Conservation (phyloP, 2,797 vertebrate species). For the Pelochelys cantorii region DNA sequence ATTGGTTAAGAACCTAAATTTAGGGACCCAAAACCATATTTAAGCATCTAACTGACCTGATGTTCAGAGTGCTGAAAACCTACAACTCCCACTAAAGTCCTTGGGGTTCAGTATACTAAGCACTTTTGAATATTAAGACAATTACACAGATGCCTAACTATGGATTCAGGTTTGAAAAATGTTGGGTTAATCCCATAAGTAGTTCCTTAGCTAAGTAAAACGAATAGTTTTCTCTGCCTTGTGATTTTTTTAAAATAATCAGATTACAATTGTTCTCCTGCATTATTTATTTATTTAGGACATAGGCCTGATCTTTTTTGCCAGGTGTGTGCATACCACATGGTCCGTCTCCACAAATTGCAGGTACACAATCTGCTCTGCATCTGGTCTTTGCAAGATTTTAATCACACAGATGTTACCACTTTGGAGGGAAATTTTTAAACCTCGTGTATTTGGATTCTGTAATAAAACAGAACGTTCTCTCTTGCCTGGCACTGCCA, state of each 20-base stretch:
- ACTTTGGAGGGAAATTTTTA: background rate
- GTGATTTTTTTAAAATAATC: background rate
- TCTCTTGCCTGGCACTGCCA: background rate
- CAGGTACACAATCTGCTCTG: background rate
- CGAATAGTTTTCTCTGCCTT: background rate
- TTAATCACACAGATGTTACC: accelerated
- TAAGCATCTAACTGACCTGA: background rate
- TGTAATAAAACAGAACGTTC: background rate
- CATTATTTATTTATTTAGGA: background rate
- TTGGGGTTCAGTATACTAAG: background rate
- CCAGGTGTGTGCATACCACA: background rate
- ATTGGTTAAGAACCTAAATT: background rate
- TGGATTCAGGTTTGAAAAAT: background rate
- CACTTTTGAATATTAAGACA: background rate
- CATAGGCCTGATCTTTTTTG: background rate
- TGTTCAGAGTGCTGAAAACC: background rate
- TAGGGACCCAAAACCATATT: background rate
- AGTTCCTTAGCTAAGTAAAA: conserved; percentile 1
- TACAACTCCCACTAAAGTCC: background rate
- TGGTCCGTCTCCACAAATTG: background rate
- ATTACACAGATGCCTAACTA: background rate
- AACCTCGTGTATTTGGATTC: background rate
- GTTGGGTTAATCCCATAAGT: background rate
- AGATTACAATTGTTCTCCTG: background rate
- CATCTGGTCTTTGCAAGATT: background rate